Conservation (phyloP, 2,113 vertebrate species). For the Gymnocephalus cernua region DNA sequence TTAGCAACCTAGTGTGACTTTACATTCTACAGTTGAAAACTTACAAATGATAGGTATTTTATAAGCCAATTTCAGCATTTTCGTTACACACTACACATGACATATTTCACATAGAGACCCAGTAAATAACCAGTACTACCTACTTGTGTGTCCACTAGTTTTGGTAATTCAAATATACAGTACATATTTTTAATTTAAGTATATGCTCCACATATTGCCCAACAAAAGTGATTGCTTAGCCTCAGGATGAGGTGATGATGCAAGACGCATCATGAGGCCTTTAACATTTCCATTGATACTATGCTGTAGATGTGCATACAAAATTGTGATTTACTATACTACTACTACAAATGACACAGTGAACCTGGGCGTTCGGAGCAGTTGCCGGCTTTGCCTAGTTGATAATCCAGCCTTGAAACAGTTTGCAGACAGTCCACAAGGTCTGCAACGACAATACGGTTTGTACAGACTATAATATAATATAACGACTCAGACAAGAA, state of each 20-base stretch:
- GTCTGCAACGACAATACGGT: not conserved
- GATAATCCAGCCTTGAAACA: not conserved
- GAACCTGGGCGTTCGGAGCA: not conserved
- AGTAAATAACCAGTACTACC: not conserved
- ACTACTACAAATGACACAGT: not conserved
- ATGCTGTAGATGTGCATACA: not conserved
- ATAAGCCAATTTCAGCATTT: not conserved
- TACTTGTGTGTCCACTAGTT: too few species aligned
- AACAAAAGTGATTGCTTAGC: not conserved
- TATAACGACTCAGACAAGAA: not conserved
- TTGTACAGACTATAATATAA: not conserved
- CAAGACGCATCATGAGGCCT: not conserved
- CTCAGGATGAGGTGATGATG: not conserved
- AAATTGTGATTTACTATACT: not conserved
- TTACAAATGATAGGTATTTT: not conserved
- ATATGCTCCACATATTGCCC: not conserved
- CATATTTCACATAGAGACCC: not conserved
- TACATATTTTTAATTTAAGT: not conserved
- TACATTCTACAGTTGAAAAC: not conserved
- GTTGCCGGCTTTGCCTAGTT: rapidly evolving
- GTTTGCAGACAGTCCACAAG: not conserved
- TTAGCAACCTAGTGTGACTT: not conserved
- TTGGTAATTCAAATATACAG: not conserved
- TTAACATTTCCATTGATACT: not conserved
- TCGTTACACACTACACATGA: not conserved